Base-by-base conservation (phyloP, 1,140 invertebrate genomes). In the Drosophila insularis region DNA sequence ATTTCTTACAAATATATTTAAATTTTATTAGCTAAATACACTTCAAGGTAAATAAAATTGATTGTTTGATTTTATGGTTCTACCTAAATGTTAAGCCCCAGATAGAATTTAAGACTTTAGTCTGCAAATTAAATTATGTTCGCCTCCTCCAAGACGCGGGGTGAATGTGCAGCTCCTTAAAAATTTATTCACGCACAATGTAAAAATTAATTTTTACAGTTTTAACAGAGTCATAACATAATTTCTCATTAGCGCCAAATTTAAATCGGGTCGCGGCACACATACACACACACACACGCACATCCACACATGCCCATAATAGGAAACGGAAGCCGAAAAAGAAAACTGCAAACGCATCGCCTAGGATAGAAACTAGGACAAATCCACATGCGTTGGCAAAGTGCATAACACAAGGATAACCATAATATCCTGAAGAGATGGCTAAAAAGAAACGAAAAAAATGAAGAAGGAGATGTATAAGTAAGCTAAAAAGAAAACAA, bases 201-300 rank as follows among this genome's bases (percentile, higher is more conserved):
- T 1, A 39, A 37, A 27, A 27, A 43, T 13, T 19, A 56, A 55
- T 50, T 75, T 75, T 78, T 40, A 56, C 63, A 54, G 60, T 63
- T 70, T 31, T 89, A 78, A 84, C 84, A 87, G 80, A 59, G 80
- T 70, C 76, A 72, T 87, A 89, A 89, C 84, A 87, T 89, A 74
- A 89, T 89, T 82, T 87, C 84, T 80, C 73, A 87, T 87, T 87
- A 89, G 74, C 56, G 79, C 65, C 79, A 62, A 68, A 63, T 60
- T 62, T 86, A 79, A 81, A 71, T 78, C 71, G 68, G 74, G 64
- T 59, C 43, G 55, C 46, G 43, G 21, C 53, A 23, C 65, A 54
- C 55, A 43, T 21, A 62, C 31, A 50, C 14, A 69, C 14, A 61
- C 14, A 31, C 23, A 58, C 50, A 43, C 40, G 17, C 40, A 50